Evolutionary conservation across 1,140 invertebrate genomes (phyloP).

Genomic region (Lycorma delicatula): DNA sequence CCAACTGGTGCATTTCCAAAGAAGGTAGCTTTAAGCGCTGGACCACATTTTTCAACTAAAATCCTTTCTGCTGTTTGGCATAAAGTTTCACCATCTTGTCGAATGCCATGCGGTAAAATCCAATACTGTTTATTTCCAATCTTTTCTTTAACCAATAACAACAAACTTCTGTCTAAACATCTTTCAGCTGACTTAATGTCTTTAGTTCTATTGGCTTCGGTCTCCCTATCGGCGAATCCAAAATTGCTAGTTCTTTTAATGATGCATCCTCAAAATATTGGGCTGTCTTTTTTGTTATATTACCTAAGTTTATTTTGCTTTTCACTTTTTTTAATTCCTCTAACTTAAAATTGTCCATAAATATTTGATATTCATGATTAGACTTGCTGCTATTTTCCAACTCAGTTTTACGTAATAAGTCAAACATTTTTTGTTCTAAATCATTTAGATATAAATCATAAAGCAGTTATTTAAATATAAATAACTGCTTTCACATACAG

Average conservation of each 20-base stretch:
- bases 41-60: slow-evolving; percentile 57
- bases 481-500: too few species aligned
- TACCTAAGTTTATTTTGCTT: slow-evolving; percentile 50
- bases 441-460: too few species aligned
- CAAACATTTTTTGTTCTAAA: slow-evolving; percentile 57
- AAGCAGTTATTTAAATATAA: too few species aligned
- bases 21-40: slow-evolving; percentile 56
- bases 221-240: slow-evolving; percentile 52
- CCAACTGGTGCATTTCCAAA: slow-evolving; percentile 83
- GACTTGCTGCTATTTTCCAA: slow-evolving; percentile 71
- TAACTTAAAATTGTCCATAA: slow-evolving; percentile 52
- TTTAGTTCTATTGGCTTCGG: slow-evolving; percentile 62
- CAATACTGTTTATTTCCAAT: slow-evolving; percentile 55
- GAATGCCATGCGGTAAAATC: slow-evolving; percentile 64
- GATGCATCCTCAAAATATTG: slow-evolving; percentile 71
- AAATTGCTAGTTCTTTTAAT: slow-evolving; percentile 57
- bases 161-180: slow-evolving; percentile 64
- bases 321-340: slow-evolving; percentile 46
- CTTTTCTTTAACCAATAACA: slow-evolving; percentile 64
- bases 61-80: slow-evolving; percentile 74
- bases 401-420: slow-evolving; percentile 55
- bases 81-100: slow-evolving; percentile 67
- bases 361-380: slow-evolving; percentile 66
- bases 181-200: slow-evolving; percentile 60
- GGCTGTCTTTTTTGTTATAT: slow-evolving; percentile 54